phyloP scores from a whole-genome alignment of 2,797 vertebrate genomes.

The Lagodon rhomboides region DNA sequence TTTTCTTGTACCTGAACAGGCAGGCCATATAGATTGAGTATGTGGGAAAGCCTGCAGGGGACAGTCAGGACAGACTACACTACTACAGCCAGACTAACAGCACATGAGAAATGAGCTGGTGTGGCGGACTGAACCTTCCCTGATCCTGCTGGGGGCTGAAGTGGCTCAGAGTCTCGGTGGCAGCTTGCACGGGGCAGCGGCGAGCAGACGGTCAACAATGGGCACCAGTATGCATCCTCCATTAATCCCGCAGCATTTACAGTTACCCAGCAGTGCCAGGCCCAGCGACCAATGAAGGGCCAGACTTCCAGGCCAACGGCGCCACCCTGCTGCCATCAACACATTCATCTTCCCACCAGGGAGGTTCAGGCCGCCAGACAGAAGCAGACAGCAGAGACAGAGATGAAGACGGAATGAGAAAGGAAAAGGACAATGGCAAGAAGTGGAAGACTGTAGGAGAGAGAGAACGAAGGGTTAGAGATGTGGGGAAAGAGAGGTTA shows the following conservation, averaged over 20 bases:
- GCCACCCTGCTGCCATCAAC: slow-evolving; percentile 67
- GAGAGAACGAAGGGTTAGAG: slow-evolving; percentile 28
- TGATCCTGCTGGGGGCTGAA: slow-evolving; percentile 61
- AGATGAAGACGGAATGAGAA: slow-evolving; percentile 57
- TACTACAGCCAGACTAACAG: slow-evolving; percentile 21
- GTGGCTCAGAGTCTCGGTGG: slow-evolving; percentile 67
- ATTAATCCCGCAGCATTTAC: slow-evolving; percentile 81
- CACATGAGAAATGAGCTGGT: slow-evolving; percentile 42
- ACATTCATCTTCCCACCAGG: slow-evolving; percentile 83
- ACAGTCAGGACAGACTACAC: slow-evolving; percentile 1
- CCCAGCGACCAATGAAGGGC: slow-evolving; percentile 66
- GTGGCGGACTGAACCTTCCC: slow-evolving; percentile 24
- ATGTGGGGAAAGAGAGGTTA: slow-evolving; percentile 16
- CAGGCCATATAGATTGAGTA: background rate
- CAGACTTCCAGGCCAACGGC: slow-evolving; percentile 60
- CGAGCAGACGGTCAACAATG: slow-evolving; percentile 79
- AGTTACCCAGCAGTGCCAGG: slow-evolving; percentile 74
- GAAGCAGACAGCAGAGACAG: slow-evolving; percentile 65
- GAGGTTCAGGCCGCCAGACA: slow-evolving; percentile 70
- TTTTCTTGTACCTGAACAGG: slow-evolving; percentile 19
- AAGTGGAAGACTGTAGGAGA: slow-evolving; percentile 31
- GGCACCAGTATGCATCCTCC: slow-evolving; percentile 76
- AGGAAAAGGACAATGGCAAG: slow-evolving; percentile 58
- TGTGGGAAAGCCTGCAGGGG: slow-evolving; percentile 43
- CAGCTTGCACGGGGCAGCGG: slow-evolving; percentile 75